phyloP scores from a whole-genome alignment of 2,113 vertebrate species.

The Pimephales promelas region DNA sequence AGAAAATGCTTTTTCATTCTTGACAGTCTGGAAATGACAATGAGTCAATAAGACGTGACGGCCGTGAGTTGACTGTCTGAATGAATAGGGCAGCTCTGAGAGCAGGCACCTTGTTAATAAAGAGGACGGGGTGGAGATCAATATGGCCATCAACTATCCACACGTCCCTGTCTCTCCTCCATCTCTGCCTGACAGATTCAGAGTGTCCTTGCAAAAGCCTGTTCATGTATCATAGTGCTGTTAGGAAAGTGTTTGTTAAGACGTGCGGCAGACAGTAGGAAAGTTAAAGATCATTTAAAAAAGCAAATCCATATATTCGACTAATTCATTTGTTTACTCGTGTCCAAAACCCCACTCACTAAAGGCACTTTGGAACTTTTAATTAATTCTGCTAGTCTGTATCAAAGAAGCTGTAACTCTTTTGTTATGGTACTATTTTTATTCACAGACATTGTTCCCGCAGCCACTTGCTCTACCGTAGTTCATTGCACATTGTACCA shows the following conservation, averaged over 20 bases:
- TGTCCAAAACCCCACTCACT: background rate
- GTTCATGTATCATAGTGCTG: background rate
- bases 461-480: background rate
- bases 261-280: background rate
- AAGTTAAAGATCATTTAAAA: background rate
- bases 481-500: conserved; percentile 9
- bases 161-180: background rate
- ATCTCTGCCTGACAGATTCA: conserved; percentile 9
- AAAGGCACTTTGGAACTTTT: background rate
- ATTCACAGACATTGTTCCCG: conserved; percentile 8
- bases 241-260: conserved; percentile 1
- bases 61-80: conserved; percentile 63
- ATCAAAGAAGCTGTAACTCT: background rate
- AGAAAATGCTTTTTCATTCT: conserved; percentile 16
- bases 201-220: conserved; percentile 23
- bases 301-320: background rate
- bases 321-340: background rate
- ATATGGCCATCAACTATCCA: conserved; percentile 47
- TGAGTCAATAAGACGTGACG: conserved; percentile 61
- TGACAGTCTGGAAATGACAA: conserved; percentile 47
- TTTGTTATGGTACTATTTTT: background rate
- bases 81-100: conserved; percentile 62
- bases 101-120: conserved; percentile 62
- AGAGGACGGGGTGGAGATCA: conserved; percentile 49
- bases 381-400: background rate